Evolutionary conservation across 2,888 invertebrate genomes (phyloP).

Genomic region (Panopea generosa): DNA sequence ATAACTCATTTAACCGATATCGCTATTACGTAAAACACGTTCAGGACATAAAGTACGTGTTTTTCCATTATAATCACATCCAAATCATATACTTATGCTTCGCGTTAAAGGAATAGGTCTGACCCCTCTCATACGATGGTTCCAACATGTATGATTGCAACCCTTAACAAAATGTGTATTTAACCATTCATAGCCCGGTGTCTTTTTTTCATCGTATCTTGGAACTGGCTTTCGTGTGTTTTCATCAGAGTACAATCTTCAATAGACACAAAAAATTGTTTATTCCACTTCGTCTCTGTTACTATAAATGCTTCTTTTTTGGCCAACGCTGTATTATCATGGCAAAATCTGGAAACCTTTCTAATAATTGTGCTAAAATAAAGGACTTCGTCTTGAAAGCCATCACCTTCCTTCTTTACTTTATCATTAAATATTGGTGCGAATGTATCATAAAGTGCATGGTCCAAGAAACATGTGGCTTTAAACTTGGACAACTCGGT

Average conservation of each 20-base stretch:
- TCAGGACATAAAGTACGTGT: too few species aligned
- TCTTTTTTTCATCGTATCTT: background rate
- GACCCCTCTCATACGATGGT: too few species aligned
- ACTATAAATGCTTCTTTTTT: background rate
- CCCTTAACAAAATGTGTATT: too few species aligned
- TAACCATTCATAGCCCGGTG: too few species aligned
- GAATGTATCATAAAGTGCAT: slow-evolving; percentile 41
- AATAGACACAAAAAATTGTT: background rate
- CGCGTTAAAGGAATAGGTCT: too few species aligned
- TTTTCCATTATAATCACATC: too few species aligned
- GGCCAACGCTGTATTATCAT: background rate
- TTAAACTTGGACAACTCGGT: slow-evolving; percentile 22
- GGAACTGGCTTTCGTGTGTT: background rate
- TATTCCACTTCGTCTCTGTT: background rate
- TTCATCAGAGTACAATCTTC: background rate
- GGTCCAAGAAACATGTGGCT: slow-evolving; percentile 41
- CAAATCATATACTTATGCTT: too few species aligned
- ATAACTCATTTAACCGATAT: too few species aligned
- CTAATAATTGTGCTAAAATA: slow-evolving; percentile 20
- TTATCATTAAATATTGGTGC: slow-evolving; percentile 14
- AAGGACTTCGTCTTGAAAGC: slow-evolving; percentile 39
- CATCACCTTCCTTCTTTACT: slow-evolving; percentile 6
- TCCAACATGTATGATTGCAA: too few species aligned
- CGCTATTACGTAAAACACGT: too few species aligned
- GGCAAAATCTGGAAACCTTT: slow-evolving; percentile 25